Conservation (phyloP, 2,113 vertebrate species). For the Salminus brasiliensis region DNA sequence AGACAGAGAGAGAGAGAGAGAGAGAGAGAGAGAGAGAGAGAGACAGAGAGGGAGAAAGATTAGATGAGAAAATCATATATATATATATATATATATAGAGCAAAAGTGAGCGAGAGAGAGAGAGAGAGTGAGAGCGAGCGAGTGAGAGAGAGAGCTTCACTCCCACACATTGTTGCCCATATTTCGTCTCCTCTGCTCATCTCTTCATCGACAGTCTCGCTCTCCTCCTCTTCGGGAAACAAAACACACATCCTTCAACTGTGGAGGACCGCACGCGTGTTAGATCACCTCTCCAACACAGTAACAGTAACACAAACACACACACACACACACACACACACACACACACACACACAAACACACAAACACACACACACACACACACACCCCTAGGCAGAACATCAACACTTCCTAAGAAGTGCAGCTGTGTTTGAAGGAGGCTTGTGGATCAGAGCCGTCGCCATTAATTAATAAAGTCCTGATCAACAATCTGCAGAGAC, state of each 20-base stretch:
- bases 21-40: neutral
- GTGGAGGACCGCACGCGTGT: neutral
- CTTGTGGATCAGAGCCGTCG: no score
- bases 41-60: neutral
- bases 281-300: neutral
- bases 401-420: no score
- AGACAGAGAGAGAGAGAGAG: neutral
- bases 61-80: no score
- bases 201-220: constrained; percentile 1
- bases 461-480: no score
- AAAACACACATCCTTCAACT: constrained; percentile 40
- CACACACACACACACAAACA: constrained; percentile 1
- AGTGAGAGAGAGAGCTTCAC: constrained; percentile 14
- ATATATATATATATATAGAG: no score
- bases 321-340: no score
- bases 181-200: constrained; percentile 32
- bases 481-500: no score
- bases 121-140: neutral
- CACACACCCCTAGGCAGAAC: neutral
- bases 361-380: constrained; percentile 7
- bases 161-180: constrained; percentile 47
- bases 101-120: no score
- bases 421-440: no score
- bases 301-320: neutral
- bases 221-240: constrained; percentile 37